Evolutionary conservation across 2,797 vertebrate genomes (phyloP).

Genomic region (Coranthus polyacanthus): DNA sequence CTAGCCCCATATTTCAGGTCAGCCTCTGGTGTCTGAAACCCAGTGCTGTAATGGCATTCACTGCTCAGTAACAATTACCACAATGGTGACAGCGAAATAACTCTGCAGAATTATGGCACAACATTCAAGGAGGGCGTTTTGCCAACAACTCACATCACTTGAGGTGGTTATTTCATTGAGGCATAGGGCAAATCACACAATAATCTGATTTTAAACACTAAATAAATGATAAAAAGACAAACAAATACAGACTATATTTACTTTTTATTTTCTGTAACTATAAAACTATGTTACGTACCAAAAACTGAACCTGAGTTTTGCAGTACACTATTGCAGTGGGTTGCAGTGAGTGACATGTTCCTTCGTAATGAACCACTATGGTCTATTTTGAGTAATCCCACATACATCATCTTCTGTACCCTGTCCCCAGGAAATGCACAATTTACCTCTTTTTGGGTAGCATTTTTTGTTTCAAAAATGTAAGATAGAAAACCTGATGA

Average conservation of each 20-base stretch:
- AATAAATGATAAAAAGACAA: too few species aligned
- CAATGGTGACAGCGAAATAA: conserved; percentile 18
- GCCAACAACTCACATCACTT: not conserved
- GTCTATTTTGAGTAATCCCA: conserved; percentile 13
- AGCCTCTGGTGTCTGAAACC: conserved; percentile 24
- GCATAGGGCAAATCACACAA: too few species aligned
- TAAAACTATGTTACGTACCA: too few species aligned
- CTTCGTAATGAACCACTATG: not conserved
- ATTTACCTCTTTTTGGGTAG: conserved; percentile 1
- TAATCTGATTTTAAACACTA: too few species aligned
- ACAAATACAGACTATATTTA: too few species aligned
- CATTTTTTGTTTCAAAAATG: not conserved
- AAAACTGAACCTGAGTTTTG: too few species aligned
- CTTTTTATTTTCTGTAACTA: too few species aligned
- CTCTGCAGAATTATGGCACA: conserved; percentile 11
- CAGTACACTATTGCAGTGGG: conserved; percentile 2
- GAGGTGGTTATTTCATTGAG: not conserved
- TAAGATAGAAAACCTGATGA: too few species aligned
- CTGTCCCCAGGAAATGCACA: conserved; percentile 3
- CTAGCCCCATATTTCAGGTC: conserved; percentile 44
- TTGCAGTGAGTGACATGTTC: conserved; percentile 1
- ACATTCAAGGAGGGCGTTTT: not conserved
- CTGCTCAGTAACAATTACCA: conserved; percentile 34
- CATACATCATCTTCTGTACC: conserved; percentile 2
- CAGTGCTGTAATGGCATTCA: conserved; percentile 22